Evolutionary conservation across 2,888 invertebrate species (phyloP).

Genomic region (Mimumesa dahlbomi): DNA sequence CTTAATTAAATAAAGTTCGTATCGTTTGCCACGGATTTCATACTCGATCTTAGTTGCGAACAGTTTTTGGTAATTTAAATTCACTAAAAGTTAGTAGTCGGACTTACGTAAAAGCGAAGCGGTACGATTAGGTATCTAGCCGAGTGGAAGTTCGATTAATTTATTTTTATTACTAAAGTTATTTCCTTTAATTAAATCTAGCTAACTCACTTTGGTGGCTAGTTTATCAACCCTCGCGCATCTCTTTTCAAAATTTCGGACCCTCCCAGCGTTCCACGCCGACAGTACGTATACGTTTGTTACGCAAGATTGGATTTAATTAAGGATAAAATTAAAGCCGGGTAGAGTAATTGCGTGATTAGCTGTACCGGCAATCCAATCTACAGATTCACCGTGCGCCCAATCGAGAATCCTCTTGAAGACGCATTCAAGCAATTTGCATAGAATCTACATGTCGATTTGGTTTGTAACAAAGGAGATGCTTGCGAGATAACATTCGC

Average conservation of each 20-base stretch:
- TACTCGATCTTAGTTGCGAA: too few relatives aligned
- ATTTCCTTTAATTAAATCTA: conserved; percentile 53
- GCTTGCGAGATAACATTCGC: conserved; percentile 12
- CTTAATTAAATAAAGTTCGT: too few relatives aligned
- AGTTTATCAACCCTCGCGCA: conserved; percentile 32
- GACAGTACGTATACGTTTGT: conserved; percentile 58
- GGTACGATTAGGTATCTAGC: conserved; percentile 8
- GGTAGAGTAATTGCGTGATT: conserved; percentile 74
- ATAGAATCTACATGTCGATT: conserved; percentile 73
- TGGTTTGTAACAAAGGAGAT: conserved; percentile 49
- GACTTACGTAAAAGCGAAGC: too few relatives aligned
- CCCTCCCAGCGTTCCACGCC: conserved; percentile 16
- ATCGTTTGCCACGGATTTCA: too few relatives aligned
- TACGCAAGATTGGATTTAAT: conserved; percentile 75
- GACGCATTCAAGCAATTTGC: conserved; percentile 74
- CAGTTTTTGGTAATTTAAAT: too few relatives aligned
- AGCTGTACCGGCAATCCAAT: conserved; percentile 74
- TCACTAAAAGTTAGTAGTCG: too few relatives aligned
- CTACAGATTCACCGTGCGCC: conserved; percentile 71
- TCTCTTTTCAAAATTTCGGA: conserved; percentile 48
- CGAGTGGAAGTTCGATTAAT: conserved; percentile 16
- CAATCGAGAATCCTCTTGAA: conserved; percentile 73
- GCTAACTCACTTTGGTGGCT: conserved; percentile 41
- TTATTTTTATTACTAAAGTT: conserved; percentile 29
- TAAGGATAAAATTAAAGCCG: conserved; percentile 76